These are phyloP conservation scores for Eudorcas thomsonii DNA, from an alignment of 2,113 vertebrate species.

Conservation along the genomic window DNA sequence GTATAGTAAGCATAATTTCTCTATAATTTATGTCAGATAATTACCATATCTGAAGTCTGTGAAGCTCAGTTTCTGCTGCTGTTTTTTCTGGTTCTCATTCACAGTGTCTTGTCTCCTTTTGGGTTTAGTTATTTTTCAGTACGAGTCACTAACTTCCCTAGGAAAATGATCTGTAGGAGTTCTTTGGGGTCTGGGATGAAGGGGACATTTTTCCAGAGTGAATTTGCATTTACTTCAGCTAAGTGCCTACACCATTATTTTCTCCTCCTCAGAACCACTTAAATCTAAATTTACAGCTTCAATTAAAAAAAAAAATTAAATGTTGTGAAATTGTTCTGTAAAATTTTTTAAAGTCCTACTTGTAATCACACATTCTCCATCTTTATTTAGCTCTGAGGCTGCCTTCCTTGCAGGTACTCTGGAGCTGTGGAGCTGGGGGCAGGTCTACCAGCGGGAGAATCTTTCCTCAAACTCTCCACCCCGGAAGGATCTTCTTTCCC, in stretches of 20 bases:
- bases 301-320: background rate
- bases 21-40: background rate
- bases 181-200: background rate
- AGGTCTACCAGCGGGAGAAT: background rate
- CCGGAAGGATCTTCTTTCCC: background rate
- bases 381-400: background rate
- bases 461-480: background rate
- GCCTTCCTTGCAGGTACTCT: background rate
- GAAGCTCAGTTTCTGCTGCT: background rate
- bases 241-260: background rate
- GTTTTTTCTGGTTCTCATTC: constrained; percentile 1
- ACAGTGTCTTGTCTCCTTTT: background rate
- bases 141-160: background rate
- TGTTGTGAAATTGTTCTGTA: background rate
- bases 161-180: background rate
- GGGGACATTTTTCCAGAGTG: background rate
- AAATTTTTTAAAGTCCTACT: background rate
- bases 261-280: background rate
- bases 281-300: background rate
- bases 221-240: background rate
- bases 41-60: background rate
- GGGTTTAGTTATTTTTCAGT: background rate
- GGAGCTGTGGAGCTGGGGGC: background rate
- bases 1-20: background rate
- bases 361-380: background rate